Base-by-base conservation (phyloP, 2,113 vertebrate genomes). In the Malaclemys terrapin region DNA sequence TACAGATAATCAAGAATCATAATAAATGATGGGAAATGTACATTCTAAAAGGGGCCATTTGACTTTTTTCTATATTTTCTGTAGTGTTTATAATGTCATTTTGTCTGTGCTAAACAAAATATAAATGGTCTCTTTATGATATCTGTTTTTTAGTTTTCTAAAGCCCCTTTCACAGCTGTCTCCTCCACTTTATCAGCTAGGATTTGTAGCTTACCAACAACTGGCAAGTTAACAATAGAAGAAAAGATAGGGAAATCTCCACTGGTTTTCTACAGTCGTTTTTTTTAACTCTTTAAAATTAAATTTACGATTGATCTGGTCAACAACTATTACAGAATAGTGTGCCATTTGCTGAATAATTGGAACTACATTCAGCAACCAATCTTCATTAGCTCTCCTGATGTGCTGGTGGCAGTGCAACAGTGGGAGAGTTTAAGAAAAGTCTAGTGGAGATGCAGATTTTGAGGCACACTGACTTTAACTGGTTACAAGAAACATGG, bases 211-310 rank as follows among this genome's bases (percentile, higher is more conserved):
- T 94, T 29, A 17, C 47, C 75, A 3, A 12, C 76, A 49, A 59
- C 47, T 69, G 79, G 6, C 49, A 91, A 38, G 17, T 76, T 94
- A 84, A 38, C 72, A 85, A 24, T 0, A 80, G 69, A 85, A 89
- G 5, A 56, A 57, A 65, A 8, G 31, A 35, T 4, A 78, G 31
- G 65, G 47, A 82, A 86, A 86, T 82, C 3, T 0, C 47, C n/a
- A 10, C 2, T 80, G 24, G 10, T n/a, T 86, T 17, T 88, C 38
- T 89, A 35, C 17, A 88, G 38, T 24, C 12, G 7, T 49, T 13
- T 9, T 97, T 88, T 86, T 88, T 5, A 82, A 4, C 50, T 69
- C n/a, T 24, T 31, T 89, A 80, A 35, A 89, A 79, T 76, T 10
- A 59, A 59, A 83, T 80, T 92, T 13, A 22, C 59, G 1, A 0